Conservation (phyloP, 2,113 vertebrate genomes). For the Strix aluco region DNA sequence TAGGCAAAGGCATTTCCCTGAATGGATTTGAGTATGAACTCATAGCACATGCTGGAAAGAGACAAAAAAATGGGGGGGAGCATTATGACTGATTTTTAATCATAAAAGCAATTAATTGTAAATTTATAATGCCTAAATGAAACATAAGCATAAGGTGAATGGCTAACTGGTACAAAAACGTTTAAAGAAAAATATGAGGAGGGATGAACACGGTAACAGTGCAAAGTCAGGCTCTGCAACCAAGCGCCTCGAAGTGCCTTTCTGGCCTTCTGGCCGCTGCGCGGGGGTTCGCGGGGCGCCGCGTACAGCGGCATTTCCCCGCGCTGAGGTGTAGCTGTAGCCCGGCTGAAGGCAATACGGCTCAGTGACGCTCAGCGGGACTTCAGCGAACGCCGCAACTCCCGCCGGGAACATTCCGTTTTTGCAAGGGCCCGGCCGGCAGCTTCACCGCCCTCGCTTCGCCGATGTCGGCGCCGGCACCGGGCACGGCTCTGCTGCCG, state of each 20-base stretch:
- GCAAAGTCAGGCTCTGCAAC: not conserved
- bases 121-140: not conserved
- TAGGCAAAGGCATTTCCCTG: not conserved
- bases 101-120: not conserved
- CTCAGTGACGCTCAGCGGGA: not conserved
- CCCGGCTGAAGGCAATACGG: not conserved
- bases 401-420: not conserved
- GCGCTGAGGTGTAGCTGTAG: not conserved
- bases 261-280: not conserved
- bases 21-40: not conserved
- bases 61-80: fast-evolving
- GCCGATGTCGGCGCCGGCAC: not conserved
- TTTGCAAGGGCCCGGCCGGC: not conserved
- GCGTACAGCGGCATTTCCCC: not conserved
- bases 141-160: not conserved
- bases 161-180: not conserved
- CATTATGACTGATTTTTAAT: not conserved
- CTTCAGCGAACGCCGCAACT: not conserved
- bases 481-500: not conserved
- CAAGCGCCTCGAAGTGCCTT: fast-evolving
- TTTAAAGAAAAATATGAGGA: not conserved
- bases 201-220: fast-evolving
- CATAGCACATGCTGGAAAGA: not conserved
- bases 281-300: not conserved
- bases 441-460: not conserved